These are phyloP conservation scores for Dasypogon diadema DNA, from an alignment of 2,888 invertebrate species.

Conservation along the genomic window DNA sequence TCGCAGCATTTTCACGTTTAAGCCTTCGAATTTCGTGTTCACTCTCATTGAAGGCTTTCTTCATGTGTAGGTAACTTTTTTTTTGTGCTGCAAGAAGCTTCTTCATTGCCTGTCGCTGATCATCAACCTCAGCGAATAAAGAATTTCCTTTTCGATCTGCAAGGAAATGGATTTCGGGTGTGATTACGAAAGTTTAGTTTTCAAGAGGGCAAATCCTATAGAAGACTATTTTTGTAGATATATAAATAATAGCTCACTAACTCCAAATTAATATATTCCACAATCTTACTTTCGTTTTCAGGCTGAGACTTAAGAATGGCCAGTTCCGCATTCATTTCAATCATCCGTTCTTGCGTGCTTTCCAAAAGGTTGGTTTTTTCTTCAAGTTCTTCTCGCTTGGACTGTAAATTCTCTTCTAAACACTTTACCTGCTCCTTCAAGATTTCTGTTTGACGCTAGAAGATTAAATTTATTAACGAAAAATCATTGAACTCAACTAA, in stretches of 20 bases:
- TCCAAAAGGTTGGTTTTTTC: conserved; percentile 65
- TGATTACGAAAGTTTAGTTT: too few relatives aligned
- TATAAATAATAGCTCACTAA: too few relatives aligned
- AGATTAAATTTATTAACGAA: not conserved
- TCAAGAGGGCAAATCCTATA: too few relatives aligned
- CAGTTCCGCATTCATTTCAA: conserved; percentile 65
- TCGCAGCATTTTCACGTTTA: conserved; percentile 66
- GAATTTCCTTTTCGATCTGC: conserved; percentile 75
- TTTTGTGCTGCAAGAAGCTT: conserved; percentile 73
- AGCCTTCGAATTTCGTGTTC: conserved; percentile 66
- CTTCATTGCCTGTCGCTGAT: conserved; percentile 75
- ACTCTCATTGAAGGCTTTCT: conserved; percentile 64
- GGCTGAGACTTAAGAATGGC: conserved; percentile 61
- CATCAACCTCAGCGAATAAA: conserved; percentile 76
- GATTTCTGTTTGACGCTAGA: conserved; percentile 64
- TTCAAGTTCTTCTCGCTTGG: conserved; percentile 65
- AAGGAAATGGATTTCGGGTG: too few relatives aligned
- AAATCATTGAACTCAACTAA: not conserved
- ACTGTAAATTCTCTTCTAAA: conserved; percentile 64
- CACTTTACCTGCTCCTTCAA: conserved; percentile 65
- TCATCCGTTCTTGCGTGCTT: conserved; percentile 65
- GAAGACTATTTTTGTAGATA: too few relatives aligned
- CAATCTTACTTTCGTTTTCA: conserved; percentile 62
- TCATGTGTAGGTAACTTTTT: conserved; percentile 71
- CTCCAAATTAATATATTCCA: too few relatives aligned